Evolutionary conservation across 2,113 vertebrate genomes (phyloP), one percentile per base, ranked within the genome.

Genomic region (human (Homo sapiens)): DNA sequence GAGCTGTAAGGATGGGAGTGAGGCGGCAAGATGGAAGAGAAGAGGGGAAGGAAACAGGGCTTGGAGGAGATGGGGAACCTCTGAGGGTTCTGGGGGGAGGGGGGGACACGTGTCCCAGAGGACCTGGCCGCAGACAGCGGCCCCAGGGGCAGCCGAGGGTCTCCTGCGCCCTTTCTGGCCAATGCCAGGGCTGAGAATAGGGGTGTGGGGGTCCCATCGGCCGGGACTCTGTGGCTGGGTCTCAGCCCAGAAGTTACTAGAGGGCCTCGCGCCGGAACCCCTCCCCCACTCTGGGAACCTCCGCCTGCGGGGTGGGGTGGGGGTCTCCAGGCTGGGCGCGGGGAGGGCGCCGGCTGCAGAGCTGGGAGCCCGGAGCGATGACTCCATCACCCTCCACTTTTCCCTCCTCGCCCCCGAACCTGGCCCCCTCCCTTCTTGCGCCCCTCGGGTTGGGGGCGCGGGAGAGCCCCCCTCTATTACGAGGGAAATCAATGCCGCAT

Each of bases 401-500:
- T 27, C 16, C 76, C 81, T 45, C 40, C 13, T 40, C 35, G 50
- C 20, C 6, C 84, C 52, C 8, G 1, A 27, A 17, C 13, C 13
- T 2, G 48, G n/a, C 2, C 70, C 18, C 59, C 57, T 30, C n/a
- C 30, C 16, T n/a, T 59, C 25, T 38, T 40, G 14, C 8, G 75
- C n/a, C 70, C 90, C 4, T 27, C 30, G 32, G 38, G 16, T 12
- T 8, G 3, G n/a, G 45, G 25, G 76, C 20, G 10, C 11, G 14
- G 48, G 22, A 18, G 48, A 48, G 70, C 40, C 93, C 75, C 75
- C 75, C 59, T 40, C 17, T 6, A 5, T 64, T 55, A 30, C 66
- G 68, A 64, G 81, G 86, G 73, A 93, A 90, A 91, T 92, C 96
- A 82, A 9, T n/a, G 96, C 79, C 52, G 50, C 75, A 43, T n/a